Evolutionary conservation across 2,797 vertebrate genomes (phyloP), one percentile per base, ranked within the genome.

Genomic region (Paedocypris micromegethes): DNA sequence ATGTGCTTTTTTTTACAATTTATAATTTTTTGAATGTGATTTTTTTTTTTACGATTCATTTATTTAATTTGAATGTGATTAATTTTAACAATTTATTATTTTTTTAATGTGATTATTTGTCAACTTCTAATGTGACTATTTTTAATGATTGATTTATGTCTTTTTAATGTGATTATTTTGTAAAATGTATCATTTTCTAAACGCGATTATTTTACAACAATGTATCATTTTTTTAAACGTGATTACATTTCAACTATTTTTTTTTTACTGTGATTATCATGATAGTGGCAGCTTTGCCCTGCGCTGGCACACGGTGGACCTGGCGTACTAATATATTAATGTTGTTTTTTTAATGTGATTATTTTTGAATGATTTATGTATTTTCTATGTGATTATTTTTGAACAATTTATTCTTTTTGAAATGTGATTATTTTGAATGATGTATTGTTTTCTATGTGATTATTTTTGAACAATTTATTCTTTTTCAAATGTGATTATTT

Each of bases 291-390:
- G 94, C 82, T 93, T 97, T 79, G 82, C 80, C 60, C 86, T 98
- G 79, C 84, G 89, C 42, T 85, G 86, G 55, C 84, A 97, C 86
- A 95, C 92, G 0, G 92, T 95, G 48, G 91, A 94, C 46, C 86
- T 98, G 37, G 86, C 92, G 75, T 98, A 97, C 88, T 93, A 94
- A 23, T 23, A 23, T 23, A 23, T 23, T 23, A 1, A 23, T 1
- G 1, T 23, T 23, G 23, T 23, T 23, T 23, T 23, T 23, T 23
- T 23, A 23, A 23, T 23, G 23, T 23, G 23, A 23, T 23, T 23
- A 23, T 1, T 23, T 23, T 23, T 23, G 23, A 23, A 23, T 23
- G 23, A 23, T 23, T 23, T 23, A 23, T 23, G 23, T 23, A 23
- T 23, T 23, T 23, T 23, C 23, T 23, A 23, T 23, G 23, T 23